Conservation (phyloP, 2,797 vertebrate genomes). For the Masticophis lateralis region DNA sequence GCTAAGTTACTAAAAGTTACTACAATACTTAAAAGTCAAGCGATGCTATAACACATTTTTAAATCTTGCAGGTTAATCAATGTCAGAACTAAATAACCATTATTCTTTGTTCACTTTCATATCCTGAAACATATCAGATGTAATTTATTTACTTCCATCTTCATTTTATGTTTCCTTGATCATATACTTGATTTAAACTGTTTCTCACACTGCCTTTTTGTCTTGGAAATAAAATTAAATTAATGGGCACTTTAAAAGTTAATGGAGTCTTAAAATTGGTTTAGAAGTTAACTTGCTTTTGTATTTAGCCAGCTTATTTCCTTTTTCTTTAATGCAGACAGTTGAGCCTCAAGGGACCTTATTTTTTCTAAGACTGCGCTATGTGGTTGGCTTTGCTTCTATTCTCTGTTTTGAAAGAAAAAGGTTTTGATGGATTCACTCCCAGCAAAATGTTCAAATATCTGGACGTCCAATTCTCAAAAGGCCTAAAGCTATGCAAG, state of each 20-base stretch:
- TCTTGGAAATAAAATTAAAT: slow-evolving; percentile 1
- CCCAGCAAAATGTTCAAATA: not conserved
- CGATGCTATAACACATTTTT: not conserved
- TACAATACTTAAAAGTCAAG: not conserved
- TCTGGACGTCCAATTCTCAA: not conserved
- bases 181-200: not conserved
- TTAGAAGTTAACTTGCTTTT: not conserved
- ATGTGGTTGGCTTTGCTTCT: not conserved
- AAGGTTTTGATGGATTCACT: not conserved
- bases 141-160: not conserved
- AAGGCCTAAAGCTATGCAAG: not conserved
- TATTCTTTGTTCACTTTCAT: not conserved
- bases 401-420: not conserved
- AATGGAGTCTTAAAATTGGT: not conserved
- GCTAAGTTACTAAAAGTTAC: not conserved
- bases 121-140: not conserved
- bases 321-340: not conserved
- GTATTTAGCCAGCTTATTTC: not conserved
- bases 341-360: not conserved
- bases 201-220: not conserved
- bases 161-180: not conserved
- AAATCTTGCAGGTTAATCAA: not conserved
- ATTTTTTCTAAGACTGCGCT: not conserved
- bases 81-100: not conserved
- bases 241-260: not conserved